Percentiles rank a stretch among this genome's conserved stretches.
phyloP scores from a whole-genome alignment of 2,888 invertebrate genomes.

The Ophion slaviceki region DNA sequence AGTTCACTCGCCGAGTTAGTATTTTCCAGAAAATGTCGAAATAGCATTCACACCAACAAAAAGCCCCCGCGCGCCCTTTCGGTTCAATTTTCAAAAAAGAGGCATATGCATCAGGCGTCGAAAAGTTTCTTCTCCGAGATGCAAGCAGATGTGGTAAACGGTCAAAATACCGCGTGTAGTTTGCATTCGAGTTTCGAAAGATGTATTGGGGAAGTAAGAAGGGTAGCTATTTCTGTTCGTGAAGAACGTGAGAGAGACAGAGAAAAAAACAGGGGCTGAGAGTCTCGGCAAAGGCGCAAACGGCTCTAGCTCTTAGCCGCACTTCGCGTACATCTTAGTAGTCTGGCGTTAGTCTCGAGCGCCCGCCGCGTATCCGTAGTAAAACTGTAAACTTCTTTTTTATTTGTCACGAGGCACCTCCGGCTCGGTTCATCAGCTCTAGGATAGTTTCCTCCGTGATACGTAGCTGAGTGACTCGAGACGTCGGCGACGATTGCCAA shows the following conservation, averaged over 20 bases:
- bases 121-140: conserved; percentile 14
- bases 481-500: conserved; percentile 18
- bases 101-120: not conserved
- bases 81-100: not conserved
- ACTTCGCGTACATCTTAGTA: conserved; percentile 79
- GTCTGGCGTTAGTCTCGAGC: conserved; percentile 80
- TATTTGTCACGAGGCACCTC: conserved; percentile 63
- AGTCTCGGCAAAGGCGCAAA: conserved; percentile 76
- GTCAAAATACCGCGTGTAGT: conserved; percentile 60
- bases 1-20: not conserved
- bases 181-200: conserved; percentile 75
- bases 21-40: not conserved
- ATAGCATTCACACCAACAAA: not conserved
- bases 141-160: conserved; percentile 56
- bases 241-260: conserved; percentile 79
- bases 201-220: conserved; percentile 82
- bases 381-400: conserved; percentile 74
- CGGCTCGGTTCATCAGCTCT: conserved; percentile 49
- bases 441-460: conserved; percentile 41
- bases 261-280: conserved; percentile 69
- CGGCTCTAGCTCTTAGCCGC: conserved; percentile 78
- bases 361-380: conserved; percentile 77
- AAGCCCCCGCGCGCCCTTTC: not conserved
- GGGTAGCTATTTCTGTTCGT: conserved; percentile 83
- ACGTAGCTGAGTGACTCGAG: conserved; percentile 32